These are phyloP conservation scores for Pitangus sulphuratus DNA, from an alignment of 2,797 vertebrate species.

Conservation along the genomic window DNA sequence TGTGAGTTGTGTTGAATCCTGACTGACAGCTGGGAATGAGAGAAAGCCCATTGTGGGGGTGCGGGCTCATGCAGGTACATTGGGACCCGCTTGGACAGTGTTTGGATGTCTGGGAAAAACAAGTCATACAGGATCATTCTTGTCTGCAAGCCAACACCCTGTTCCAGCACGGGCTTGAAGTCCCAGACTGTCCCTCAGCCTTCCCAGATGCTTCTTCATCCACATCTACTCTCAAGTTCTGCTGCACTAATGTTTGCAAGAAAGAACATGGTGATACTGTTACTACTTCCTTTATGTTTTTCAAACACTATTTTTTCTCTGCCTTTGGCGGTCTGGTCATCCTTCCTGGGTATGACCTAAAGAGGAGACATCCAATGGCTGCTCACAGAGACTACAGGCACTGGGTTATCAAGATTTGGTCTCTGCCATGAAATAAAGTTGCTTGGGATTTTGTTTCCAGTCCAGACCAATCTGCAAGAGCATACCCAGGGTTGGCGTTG, in stretches of 20 bases:
- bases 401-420: neutral
- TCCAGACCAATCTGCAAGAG: neutral
- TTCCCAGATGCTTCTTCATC: neutral
- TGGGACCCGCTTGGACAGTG: fast-evolving
- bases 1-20: neutral
- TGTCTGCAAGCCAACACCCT: neutral
- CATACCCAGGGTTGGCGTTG: neutral
- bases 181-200: neutral
- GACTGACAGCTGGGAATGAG: fast-evolving
- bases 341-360: neutral
- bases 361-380: fast-evolving
- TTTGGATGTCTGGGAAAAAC: neutral
- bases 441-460: neutral
- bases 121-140: neutral
- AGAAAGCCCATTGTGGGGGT: neutral
- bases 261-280: neutral
- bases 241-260: neutral
- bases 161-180: fast-evolving
- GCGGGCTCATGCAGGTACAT: neutral
- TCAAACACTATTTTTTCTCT: neutral
- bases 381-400: neutral
- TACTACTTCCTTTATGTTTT: neutral
- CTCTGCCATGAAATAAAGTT: neutral
- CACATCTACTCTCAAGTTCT: neutral
- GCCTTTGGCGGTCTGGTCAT: neutral